Evolutionary conservation across 2,797 vertebrate genomes (phyloP), one percentile per base, ranked within the genome.

Genomic region (Sebastes vulpes): DNA sequence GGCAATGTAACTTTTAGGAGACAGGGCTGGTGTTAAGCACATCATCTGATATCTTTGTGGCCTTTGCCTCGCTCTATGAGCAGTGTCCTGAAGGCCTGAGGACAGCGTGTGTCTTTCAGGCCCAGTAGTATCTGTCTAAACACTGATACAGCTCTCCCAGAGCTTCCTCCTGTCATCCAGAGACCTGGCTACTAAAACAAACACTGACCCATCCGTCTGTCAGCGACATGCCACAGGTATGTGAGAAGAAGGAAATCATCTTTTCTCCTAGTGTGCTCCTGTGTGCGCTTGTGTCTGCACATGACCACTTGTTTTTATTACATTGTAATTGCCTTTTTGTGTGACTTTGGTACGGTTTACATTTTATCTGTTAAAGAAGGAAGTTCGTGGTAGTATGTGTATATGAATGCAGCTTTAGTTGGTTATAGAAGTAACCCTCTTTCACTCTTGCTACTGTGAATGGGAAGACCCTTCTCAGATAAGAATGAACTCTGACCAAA

Each of bases 41-140:
- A 52, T 16, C 48, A 9, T 53, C 5, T 1, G 9, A 18, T 64
- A 18, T 65, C 18, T 54, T 38, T 65, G 8, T 78, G 68, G 70
- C 29, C 63, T 65, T 76, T 84, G 25, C 65, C 32, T 74, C 11
- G 16, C 76, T 76, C 35, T 28, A 18, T 65, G 79, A 58, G 42
- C 58, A 20, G 46, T 72, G 74, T 63, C 75, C 78, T 77, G 21
- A 72, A 56, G 81, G 79, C 73, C 65, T 66, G 72, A 54, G 82
- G 74, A 71, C 54, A 73, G 69, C 9, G 2, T 75, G 79, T 84
- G 84, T 90, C 81, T 89, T 84, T 75, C 66, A 82, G 85, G 75
- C 76, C 81, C 77, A 53, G 61, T 63, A 29, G 70, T 89, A 90
- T 95, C 94, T 96, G 95, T 95, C 87, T 79, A 96, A 96, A 96